Evolutionary conservation across 2,888 invertebrate species (phyloP).

Genomic region (Cyrtodaria siliqua): DNA sequence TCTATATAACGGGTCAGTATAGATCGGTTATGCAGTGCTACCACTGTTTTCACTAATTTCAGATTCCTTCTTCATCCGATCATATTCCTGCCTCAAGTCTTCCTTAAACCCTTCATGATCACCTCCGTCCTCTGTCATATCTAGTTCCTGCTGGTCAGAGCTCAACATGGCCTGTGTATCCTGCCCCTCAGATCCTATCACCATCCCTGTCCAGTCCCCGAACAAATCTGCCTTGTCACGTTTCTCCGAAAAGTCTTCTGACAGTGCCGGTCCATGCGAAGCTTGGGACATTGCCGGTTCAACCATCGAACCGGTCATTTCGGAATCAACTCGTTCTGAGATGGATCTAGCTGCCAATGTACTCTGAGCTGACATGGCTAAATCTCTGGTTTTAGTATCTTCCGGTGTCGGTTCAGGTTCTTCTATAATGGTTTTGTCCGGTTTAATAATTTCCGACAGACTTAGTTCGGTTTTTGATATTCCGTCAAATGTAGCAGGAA

Average conservation of each 20-base stretch:
- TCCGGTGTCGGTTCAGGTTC: conserved; percentile 45
- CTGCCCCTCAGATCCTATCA: conserved; percentile 33
- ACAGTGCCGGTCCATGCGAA: conserved; percentile 53
- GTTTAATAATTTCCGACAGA: conserved; percentile 2
- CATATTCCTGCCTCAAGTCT: conserved; percentile 63
- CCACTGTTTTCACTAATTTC: conserved; percentile 10
- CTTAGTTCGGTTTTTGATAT: conserved; percentile 11
- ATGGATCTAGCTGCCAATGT: conserved; percentile 50
- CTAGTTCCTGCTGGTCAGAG: conserved; percentile 39
- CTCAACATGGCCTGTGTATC: conserved; percentile 43
- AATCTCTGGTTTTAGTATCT: conserved; percentile 45
- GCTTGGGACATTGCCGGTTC: conserved; percentile 62
- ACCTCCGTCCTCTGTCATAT: conserved; percentile 69
- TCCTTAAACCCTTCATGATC: conserved; percentile 72
- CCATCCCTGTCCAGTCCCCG: conserved; percentile 46
- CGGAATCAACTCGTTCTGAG: conserved; percentile 51
- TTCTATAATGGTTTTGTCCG: conserved; percentile 53
- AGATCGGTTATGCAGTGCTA: too few relatives aligned
- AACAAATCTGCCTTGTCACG: conserved; percentile 35
- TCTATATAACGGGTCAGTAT: too few relatives aligned
- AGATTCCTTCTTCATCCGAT: conserved; percentile 51
- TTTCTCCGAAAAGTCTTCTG: conserved; percentile 49
- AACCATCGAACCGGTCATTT: conserved; percentile 45
- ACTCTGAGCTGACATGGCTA: conserved; percentile 65
- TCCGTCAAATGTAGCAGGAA: conserved; percentile 65